Percentiles rank a stretch among this genome's conserved stretches.
Conservation (phyloP, 2,888 invertebrate species). For the Cephonodes hylas region DNA sequence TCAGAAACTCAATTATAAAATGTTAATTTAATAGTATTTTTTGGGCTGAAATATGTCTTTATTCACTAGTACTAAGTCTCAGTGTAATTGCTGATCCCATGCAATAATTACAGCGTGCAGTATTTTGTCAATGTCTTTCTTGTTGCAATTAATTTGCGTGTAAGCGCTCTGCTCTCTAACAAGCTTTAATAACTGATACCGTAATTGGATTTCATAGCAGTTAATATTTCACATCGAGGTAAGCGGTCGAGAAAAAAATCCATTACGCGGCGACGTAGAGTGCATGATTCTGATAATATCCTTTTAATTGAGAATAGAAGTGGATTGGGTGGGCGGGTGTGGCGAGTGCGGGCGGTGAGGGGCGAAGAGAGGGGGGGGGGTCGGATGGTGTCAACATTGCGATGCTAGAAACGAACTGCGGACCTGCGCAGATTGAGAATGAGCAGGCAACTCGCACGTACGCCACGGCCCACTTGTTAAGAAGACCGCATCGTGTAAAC, state of each 20-base stretch:
- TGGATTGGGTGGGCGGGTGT: slow-evolving; percentile 32
- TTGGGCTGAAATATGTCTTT: too few relatives aligned
- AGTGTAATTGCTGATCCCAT: too few relatives aligned
- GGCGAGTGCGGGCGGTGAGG: background rate
- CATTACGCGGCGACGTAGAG: background rate
- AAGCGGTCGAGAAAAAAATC: background rate
- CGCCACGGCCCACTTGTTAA: slow-evolving; percentile 64
- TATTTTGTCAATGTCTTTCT: too few relatives aligned
- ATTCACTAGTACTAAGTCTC: too few relatives aligned
- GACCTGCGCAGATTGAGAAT: slow-evolving; percentile 53
- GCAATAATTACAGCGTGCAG: too few relatives aligned
- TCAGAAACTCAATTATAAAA: too few relatives aligned
- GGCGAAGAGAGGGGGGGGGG: slow-evolving; percentile 21
- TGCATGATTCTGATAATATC: slow-evolving; percentile 64
- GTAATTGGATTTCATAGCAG: background rate
- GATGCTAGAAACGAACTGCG: slow-evolving; percentile 50
- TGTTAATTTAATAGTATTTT: too few relatives aligned
- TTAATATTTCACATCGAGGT: background rate
- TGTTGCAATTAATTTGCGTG: too few relatives aligned
- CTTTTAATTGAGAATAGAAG: slow-evolving; percentile 68
- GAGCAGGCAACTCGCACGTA: slow-evolving; percentile 56
- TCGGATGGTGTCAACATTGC: slow-evolving; percentile 52
- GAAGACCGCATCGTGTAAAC: slow-evolving; percentile 64
- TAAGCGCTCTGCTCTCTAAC: background rate
- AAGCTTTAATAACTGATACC: background rate